A percentile compares a stretch with the other conserved stretches of the same genome.
phyloP scores from a whole-genome alignment of 2,113 vertebrate species.

The Maccullochella peelii region DNA sequence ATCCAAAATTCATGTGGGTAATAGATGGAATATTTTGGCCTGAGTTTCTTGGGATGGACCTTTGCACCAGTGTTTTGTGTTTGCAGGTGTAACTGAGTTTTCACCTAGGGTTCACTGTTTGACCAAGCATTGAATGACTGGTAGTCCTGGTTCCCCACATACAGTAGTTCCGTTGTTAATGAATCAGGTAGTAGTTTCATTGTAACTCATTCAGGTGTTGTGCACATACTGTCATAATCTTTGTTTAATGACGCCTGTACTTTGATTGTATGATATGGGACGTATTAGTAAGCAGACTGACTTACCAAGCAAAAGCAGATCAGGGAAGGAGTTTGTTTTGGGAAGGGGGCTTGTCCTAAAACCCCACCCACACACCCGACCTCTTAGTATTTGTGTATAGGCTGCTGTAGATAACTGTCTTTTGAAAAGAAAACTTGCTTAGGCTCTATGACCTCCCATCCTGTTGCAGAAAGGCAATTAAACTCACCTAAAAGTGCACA shows the following conservation, averaged over 20 bases:
- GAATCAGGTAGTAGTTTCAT: background rate
- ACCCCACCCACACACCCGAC: conserved; percentile 34
- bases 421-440: conserved; percentile 62
- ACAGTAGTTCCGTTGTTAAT: background rate
- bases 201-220: background rate
- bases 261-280: background rate
- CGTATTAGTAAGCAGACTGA: background rate
- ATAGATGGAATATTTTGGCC: background rate
- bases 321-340: conserved; percentile 31
- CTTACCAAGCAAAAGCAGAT: conserved; percentile 24
- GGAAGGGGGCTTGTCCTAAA: conserved; percentile 38
- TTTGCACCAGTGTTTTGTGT: background rate
- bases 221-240: background rate
- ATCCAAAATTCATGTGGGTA: background rate
- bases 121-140: background rate
- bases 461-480: conserved; percentile 69
- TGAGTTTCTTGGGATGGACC: conserved; percentile 10
- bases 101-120: background rate
- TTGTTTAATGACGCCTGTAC: background rate
- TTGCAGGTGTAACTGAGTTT: conserved; percentile 18
- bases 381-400: conserved; percentile 45
- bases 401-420: conserved; percentile 39
- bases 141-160: background rate
- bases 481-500: conserved; percentile 73
- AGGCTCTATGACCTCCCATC: conserved; percentile 60